Evolutionary conservation across 2,797 vertebrate species (phyloP).

Genomic region (Euthynnus affinis): DNA sequence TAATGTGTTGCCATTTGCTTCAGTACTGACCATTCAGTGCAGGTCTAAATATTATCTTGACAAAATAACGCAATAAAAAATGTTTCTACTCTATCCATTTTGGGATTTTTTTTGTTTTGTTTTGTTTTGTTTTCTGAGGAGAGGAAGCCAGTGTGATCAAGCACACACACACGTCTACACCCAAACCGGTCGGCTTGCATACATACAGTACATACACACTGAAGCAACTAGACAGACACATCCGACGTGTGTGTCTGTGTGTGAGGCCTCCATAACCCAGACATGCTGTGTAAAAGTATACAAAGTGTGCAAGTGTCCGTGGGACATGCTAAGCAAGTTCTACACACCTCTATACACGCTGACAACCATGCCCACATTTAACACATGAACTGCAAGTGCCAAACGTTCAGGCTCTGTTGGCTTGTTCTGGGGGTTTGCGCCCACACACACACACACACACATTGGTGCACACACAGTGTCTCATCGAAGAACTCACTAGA

Average conservation of each 20-base stretch:
- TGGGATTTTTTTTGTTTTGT: background rate
- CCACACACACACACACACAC: conserved; percentile 32
- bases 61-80: background rate
- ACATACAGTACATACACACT: conserved; percentile 10
- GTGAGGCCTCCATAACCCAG: conserved; percentile 54
- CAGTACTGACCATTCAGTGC: background rate
- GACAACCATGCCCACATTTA: conserved; percentile 83
- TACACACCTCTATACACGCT: conserved; percentile 80
- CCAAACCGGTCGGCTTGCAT: conserved; percentile 1
- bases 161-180: conserved; percentile 5
- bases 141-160: background rate
- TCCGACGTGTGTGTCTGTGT: conserved; percentile 36
- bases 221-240: conserved; percentile 27
- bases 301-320: conserved; percentile 80
- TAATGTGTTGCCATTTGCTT: background rate
- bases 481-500: conserved; percentile 72
- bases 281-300: conserved; percentile 78
- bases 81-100: background rate
- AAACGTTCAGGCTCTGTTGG: conserved; percentile 79
- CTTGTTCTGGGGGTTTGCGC: conserved; percentile 69
- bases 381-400: conserved; percentile 82
- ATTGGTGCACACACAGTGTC: conserved; percentile 24
- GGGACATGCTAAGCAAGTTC: conserved; percentile 81
- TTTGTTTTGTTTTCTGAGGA: background rate
- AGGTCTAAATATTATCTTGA: background rate